Conservation (phyloP, 2,888 invertebrate species). For the Pecten maximus region DNA sequence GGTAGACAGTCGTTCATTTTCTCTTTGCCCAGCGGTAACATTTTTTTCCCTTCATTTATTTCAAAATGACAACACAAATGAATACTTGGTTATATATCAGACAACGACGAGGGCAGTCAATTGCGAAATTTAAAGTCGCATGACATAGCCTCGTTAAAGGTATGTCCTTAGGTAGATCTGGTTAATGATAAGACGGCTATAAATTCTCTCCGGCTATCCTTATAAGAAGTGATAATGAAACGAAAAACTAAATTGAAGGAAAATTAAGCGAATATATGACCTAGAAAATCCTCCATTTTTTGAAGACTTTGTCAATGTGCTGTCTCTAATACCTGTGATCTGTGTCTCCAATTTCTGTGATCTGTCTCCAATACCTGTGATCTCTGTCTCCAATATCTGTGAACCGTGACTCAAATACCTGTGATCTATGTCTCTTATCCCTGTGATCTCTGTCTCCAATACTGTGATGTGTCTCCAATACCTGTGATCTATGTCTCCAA, state of each 20-base stretch:
- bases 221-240: not conserved
- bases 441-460: no score
- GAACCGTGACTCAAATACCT: no score
- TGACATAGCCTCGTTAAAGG: slow-evolving; percentile 13
- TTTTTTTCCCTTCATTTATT: slow-evolving; percentile 16
- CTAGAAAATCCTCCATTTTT: no score
- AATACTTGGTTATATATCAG: not conserved
- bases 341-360: no score
- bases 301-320: no score
- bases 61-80: not conserved
- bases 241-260: not conserved
- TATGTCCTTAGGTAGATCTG: not conserved
- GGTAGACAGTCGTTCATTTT: slow-evolving; percentile 33
- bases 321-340: no score
- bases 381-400: no score
- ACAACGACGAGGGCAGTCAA: not conserved
- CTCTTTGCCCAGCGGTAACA: slow-evolving; percentile 23
- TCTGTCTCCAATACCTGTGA: no score
- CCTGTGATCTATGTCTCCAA: no score
- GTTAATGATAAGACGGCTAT: not conserved
- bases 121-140: slow-evolving; percentile 35
- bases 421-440: no score
- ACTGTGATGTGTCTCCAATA: no score
- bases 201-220: not conserved
- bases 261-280: not conserved